Evolutionary conservation across 2,888 invertebrate species (phyloP).

Genomic region (Hipparchia semele): DNA sequence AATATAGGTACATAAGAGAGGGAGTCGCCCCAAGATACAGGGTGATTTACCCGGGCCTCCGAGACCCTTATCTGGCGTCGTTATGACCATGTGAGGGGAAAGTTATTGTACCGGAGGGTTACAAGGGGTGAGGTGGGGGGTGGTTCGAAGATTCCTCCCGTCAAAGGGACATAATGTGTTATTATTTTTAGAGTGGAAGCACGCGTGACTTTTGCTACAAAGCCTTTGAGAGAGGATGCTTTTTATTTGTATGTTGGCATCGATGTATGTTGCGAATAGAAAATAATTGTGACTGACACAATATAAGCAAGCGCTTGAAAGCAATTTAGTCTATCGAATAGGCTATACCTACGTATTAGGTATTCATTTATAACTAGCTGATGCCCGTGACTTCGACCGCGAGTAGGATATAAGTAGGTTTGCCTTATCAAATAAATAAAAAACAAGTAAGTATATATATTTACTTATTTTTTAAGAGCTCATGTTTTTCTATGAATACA

Average conservation of each 20-base stretch:
- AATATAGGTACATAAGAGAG: slow-evolving; percentile 55
- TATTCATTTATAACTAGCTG: no score
- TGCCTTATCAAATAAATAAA: no score
- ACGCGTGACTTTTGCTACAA: slow-evolving; percentile 36
- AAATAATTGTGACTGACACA: neutral
- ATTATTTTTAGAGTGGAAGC: slow-evolving; percentile 66
- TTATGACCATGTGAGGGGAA: slow-evolving; percentile 83
- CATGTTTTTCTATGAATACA: no score
- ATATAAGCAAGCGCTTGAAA: neutral
- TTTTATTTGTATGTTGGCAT: slow-evolving; percentile 3
- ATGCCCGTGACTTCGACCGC: no score
- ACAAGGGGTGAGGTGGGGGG: slow-evolving; percentile 53
- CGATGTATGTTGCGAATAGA: neutral
- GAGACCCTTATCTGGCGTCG: slow-evolving; percentile 81
- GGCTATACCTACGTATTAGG: no score
- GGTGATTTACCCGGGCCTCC: slow-evolving; percentile 80
- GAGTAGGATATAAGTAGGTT: no score
- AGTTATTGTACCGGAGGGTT: slow-evolving; percentile 67
- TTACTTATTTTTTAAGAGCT: no score
- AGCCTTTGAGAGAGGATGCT: slow-evolving; percentile 15
- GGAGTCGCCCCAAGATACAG: slow-evolving; percentile 76
- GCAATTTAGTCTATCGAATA: neutral
- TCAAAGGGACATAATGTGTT: slow-evolving; percentile 78
- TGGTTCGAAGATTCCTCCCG: slow-evolving; percentile 59
- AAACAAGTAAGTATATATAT: no score